Base-by-base conservation (phyloP, 2,888 invertebrate species). In the Orchesellides sinensis region DNA sequence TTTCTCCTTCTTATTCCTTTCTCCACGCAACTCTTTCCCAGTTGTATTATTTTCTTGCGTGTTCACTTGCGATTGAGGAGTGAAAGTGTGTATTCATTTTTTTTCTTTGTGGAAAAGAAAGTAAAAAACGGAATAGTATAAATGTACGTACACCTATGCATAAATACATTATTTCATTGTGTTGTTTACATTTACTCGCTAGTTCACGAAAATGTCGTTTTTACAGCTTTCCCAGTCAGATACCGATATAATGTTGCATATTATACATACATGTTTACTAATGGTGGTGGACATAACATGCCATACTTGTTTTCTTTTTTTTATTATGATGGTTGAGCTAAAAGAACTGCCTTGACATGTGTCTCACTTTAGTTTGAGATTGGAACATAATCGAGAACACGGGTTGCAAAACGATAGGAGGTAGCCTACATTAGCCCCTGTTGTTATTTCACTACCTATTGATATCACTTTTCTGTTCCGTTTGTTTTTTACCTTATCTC, bases 31-130 rank as follows among this genome's bases (percentile, higher is more conserved):
- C 23, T 68, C n/a, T n/a, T n/a, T n/a, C n/a, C n/a, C n/a, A n/a
- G n/a, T n/a, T n/a, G n/a, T n/a, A 77, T 77, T 84, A 84, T 86
- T 85, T 84, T 74, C 81, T 86, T 83, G 86, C 86, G 86, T 86
- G 86, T 23, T 68, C 66, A 68, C 56, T 77, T 77, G 68, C 68
- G 77, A 77, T 77, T 74, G 23, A 59, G 5, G 17, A 32, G 61
- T 17, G 54, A 61, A 61, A 61, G 32, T 49, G 49, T 29, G 32
- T 40, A 1, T 5, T 10, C 5, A 32, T 5, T 29, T 21, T 69
- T 68, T 40, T 29, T 45, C 59, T 59, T 59, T n/a, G 35, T 8
- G n/a, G 54, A 25, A 23, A 32, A 59, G 23, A 23, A 23, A 49
- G 49, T 49, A 35, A 35, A 35, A 35, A 12, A n/a, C n/a, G n/a